Base-by-base conservation (phyloP, 2,113 vertebrate genomes). In the Saccopteryx leptura region DNA sequence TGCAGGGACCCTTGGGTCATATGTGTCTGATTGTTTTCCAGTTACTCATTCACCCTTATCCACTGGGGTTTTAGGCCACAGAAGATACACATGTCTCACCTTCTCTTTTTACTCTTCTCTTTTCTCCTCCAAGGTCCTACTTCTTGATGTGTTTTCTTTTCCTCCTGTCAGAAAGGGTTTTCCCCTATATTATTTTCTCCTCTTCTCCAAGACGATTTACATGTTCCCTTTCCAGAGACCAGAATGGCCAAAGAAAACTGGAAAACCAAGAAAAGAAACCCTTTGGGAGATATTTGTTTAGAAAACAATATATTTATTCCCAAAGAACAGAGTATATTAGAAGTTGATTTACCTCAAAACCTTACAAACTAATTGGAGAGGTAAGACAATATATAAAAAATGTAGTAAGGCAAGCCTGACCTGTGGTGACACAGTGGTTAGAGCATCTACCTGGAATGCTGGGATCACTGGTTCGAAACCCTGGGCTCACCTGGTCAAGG, bases 181-280 rank as follows among this genome's bases (percentile, higher is more conserved):
- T 80, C 65, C 9, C 39, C 6, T 66, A 46, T 13, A 54, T 24
- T 80, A 56, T n/a, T 68, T 74, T 50, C 31, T 72, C 39, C n/a
- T 80, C 52, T 24, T 61, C 26, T 31, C 1, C 33, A 54, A 48
- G 9, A 5, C 58, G 60, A 71, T 63, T 28, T 79, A 14, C 71
- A 11, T 46, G 11, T 21, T 19, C 17, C 17, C 39, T 94, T 84
- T 75, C 19, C 33, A 54, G 39, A 95, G 52, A 10, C 15, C 65
- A n/a, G 50, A 91, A 19, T 61, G 31, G 9, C 71, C 68, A 87
- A 61, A 65, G 80, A 75, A 83, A 93, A 79, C 61, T 72, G 75
- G 23, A 56, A 86, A 92, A 93, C 13, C 11, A 74, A 72, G 60
- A 71, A 52, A 9, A 13, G 24, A 88, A 93, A 60, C 4, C 9